Base-by-base conservation (phyloP, 1,140 invertebrate genomes). In the Zeugodacus cucurbitae region DNA sequence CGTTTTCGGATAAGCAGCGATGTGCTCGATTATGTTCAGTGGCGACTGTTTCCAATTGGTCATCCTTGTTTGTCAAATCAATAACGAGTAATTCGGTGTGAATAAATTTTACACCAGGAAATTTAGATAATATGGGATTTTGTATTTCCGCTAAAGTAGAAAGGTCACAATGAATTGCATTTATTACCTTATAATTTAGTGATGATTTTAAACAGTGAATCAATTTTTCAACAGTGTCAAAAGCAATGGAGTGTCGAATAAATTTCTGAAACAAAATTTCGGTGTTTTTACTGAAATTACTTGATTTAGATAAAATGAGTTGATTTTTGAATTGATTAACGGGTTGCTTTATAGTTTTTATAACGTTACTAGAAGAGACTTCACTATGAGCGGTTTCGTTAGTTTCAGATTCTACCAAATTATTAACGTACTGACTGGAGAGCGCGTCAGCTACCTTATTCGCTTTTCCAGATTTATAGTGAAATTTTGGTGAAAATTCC, bases 21-120 rank as follows among this genome's bases (percentile, higher is more conserved):
- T 78, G 34, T 41, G 70, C 70, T 37, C 34, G 70, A 8, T 41
- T 78, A 37, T 78, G 99, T 98, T 91, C 95, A 95, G 85, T 58
- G 10, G 37, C 29, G 17, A 29, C 48, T 7, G 48, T 58, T 86
- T 86, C 44, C 3, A 20, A n/a, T 34, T 86, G 85, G 26, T 86
- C 85, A 11, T 86, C 32, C 22, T 86, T 59, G 29, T 86, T 86
- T 32, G 48, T 86, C 48, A 86, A 32, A 59, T 86, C 85, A 11
- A 86, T 54, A 17, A 86, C 85, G 7, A 86, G 20, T 86, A 44
- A 22, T 86, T 86, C 22, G 5, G 85, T 48, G 32, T 57, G 85
- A 26, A 54, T 7, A 86, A 86, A 86, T 29, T 59, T 54, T 20
- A 34, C 85, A 6, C 34, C 44, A 3, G 44, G 85, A 59, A 57